Base-by-base conservation (phyloP, 2,888 invertebrate genomes). In the Lottia scabra region DNA sequence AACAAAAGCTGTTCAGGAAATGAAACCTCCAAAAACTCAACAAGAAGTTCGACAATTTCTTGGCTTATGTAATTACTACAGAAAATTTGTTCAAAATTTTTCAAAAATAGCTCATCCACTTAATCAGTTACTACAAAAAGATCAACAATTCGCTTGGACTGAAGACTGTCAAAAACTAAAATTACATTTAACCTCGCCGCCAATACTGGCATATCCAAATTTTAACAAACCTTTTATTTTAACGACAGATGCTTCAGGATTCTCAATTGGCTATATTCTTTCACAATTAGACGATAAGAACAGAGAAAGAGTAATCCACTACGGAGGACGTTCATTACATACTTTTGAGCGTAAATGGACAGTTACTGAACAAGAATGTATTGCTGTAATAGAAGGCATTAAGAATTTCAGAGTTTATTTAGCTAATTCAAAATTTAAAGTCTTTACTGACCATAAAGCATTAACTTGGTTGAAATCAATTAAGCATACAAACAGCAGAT, bases 381-480 rank as follows among this genome's bases (percentile, higher is more conserved):
- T 80, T 30, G 80, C 79, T 10, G 63, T 79, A 12, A 26, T 80
- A 4, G 75, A 76, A 65, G 80, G 78, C 23, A 72, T 82, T 15
- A 75, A 75, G 46, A 64, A 73, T 19, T 80, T 75, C 63, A 68
- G 71, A 10, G 68, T 72, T 27, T 81, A 76, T 66, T 68, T 81
- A 16, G 68, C 78, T n/a, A 62, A 73, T 56, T 67, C 64, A 6
- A 62, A 12, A n/a, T n/a, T n/a, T n/a, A n/a, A n/a, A n/a, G n/a
- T n/a, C n/a, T n/a, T n/a, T n/a, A n/a, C n/a, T n/a, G n/a, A n/a
- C n/a, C n/a, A n/a, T n/a, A n/a, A n/a, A n/a, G n/a, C n/a, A n/a
- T n/a, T n/a, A n/a, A n/a, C 30, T 30, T 30, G 30, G 30, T 30
- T 30, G 30, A 30, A 30, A 30, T 4, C 30, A 6, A 6, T 30